A percentile compares a stretch with the other conserved stretches of the same genome.
phyloP scores from a whole-genome alignment of 2,888 invertebrate species.

The Caenorhabditis japonica region DNA sequence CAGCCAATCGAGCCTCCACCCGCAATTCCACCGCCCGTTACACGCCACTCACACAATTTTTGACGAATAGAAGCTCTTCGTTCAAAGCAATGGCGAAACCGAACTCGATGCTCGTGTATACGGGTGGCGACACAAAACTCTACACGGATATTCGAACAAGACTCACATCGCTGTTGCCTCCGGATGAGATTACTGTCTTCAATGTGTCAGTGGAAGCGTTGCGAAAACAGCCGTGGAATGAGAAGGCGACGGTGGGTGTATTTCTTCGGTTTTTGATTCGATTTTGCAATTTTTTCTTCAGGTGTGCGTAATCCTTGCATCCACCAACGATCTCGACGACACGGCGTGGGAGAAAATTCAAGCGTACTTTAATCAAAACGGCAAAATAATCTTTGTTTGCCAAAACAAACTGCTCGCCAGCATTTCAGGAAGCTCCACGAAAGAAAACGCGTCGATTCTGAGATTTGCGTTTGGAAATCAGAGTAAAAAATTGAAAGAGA shows the following conservation, averaged over 20 bases:
- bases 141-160: slow-evolving; percentile 62
- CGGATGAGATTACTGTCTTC: slow-evolving; percentile 70
- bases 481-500: slow-evolving; percentile 43
- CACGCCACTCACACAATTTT: slow-evolving; percentile 28
- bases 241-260: slow-evolving; percentile 61
- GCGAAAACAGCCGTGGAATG: slow-evolving; percentile 70
- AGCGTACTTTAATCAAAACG: slow-evolving; percentile 73
- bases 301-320: slow-evolving; percentile 74
- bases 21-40: slow-evolving; percentile 28
- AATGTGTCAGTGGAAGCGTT: slow-evolving; percentile 67
- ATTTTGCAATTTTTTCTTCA: no score
- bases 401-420: slow-evolving; percentile 75
- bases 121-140: slow-evolving; percentile 63
- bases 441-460: slow-evolving; percentile 64
- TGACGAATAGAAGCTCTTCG: slow-evolving; percentile 26
- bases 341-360: slow-evolving; percentile 71
- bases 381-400: slow-evolving; percentile 76
- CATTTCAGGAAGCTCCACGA: slow-evolving; percentile 68
- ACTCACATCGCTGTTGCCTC: slow-evolving; percentile 63
- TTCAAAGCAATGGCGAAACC: slow-evolving; percentile 46
- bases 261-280: no score
- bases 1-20: slow-evolving; percentile 30
- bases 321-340: slow-evolving; percentile 71
- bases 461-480: slow-evolving; percentile 59
- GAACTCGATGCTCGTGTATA: slow-evolving; percentile 70